These are phyloP conservation scores for Nomada ferruginata DNA, from an alignment of 2,888 invertebrate species.

Conservation along the genomic window DNA sequence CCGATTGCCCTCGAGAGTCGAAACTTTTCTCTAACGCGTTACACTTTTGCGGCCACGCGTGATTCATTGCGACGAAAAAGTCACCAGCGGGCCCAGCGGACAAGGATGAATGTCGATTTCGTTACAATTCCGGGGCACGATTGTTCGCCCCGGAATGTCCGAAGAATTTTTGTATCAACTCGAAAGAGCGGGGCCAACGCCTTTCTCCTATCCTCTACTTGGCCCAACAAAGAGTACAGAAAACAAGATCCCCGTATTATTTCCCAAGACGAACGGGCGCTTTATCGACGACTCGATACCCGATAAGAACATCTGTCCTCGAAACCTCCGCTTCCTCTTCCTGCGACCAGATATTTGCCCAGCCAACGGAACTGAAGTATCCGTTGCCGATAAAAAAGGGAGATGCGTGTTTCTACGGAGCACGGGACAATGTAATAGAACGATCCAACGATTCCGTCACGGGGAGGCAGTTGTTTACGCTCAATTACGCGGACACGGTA, in stretches of 20 bases:
- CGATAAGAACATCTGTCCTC: slow-evolving; percentile 4
- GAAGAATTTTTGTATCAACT: too few relatives aligned
- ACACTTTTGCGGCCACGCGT: slow-evolving; percentile 3
- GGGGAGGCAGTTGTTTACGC: slow-evolving; percentile 29
- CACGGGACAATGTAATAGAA: not conserved
- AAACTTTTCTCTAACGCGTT: slow-evolving; percentile 28
- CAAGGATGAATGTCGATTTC: too few relatives aligned
- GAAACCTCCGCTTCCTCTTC: not conserved
- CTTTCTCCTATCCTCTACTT: too few relatives aligned
- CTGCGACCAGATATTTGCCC: not conserved
- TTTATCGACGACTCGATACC: not conserved
- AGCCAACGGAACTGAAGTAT: not conserved
- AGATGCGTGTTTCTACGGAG: not conserved
- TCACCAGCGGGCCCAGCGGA: too few relatives aligned
- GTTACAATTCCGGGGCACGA: too few relatives aligned
- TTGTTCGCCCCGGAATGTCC: too few relatives aligned
- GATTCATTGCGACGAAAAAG: too few relatives aligned
- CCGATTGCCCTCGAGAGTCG: slow-evolving; percentile 21
- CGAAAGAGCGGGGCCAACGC: too few relatives aligned
- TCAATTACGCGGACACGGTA: slow-evolving; percentile 12
- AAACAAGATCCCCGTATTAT: too few relatives aligned
- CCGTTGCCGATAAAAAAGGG: not conserved
- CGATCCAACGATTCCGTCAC: slow-evolving; percentile 5
- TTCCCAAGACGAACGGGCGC: too few relatives aligned
- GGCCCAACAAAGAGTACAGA: too few relatives aligned